Conservation (phyloP, 2,888 invertebrate genomes). For the Plutella xylostella region DNA sequence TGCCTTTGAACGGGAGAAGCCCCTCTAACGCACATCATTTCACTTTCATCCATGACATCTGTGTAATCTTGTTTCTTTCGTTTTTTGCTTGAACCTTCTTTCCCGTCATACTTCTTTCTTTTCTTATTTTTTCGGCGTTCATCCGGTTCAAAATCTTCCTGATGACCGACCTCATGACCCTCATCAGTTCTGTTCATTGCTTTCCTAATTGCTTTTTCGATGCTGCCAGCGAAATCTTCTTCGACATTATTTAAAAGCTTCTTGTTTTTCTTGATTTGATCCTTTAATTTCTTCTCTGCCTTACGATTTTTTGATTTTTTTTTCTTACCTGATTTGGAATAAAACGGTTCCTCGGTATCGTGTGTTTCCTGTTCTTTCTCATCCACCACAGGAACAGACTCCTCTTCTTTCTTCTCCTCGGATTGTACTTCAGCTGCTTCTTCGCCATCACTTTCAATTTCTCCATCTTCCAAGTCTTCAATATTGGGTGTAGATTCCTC, state of each 20-base stretch:
- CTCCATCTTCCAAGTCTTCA: constrained; percentile 87
- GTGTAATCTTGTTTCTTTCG: constrained; percentile 64
- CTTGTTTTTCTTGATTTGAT: constrained; percentile 63
- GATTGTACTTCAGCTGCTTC: constrained; percentile 33
- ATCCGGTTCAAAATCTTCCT: constrained; percentile 60
- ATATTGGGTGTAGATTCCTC: constrained; percentile 35
- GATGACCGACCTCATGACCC: constrained; percentile 43
- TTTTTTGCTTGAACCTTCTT: constrained; percentile 70
- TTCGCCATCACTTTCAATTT: constrained; percentile 78
- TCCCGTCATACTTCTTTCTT: constrained; percentile 69
- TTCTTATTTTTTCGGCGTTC: constrained; percentile 66
- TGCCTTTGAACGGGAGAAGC: constrained; percentile 73
- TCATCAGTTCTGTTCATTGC: constrained; percentile 78
- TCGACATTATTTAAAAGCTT: constrained; percentile 52
- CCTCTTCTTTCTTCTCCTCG: constrained; percentile 31
- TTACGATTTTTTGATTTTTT: constrained; percentile 63
- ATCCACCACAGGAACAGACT: constrained; percentile 23
- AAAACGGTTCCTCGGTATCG: constrained; percentile 40
- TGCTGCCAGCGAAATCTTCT: constrained; percentile 84
- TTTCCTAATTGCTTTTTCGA: constrained; percentile 82
- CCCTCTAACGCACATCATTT: constrained; percentile 83
- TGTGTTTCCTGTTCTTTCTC: constrained; percentile 27
- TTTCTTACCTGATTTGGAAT: constrained; percentile 61
- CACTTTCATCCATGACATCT: constrained; percentile 79
- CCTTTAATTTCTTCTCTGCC: constrained; percentile 58